Conservation (phyloP, 2,888 invertebrate genomes). For the Rapana venosa region DNA sequence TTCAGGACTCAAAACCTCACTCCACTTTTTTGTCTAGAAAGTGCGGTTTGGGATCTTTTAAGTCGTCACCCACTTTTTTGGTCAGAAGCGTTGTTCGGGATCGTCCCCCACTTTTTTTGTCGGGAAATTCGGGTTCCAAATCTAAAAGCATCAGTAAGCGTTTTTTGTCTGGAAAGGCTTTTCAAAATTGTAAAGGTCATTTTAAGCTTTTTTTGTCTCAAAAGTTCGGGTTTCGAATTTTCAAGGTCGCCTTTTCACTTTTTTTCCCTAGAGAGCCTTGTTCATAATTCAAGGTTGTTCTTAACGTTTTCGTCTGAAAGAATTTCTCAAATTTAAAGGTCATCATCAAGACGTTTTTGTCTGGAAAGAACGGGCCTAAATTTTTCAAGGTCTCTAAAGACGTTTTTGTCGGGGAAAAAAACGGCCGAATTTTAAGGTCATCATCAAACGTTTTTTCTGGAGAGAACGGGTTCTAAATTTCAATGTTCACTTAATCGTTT, state of each 20-base stretch:
- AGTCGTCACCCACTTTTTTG: neutral
- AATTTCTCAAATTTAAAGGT: neutral
- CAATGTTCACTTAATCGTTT: neutral
- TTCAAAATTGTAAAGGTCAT: neutral
- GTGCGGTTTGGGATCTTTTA: neutral
- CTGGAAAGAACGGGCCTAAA: neutral
- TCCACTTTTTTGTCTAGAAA: slow-evolving; percentile 9
- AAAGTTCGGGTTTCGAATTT: no score
- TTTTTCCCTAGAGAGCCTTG: neutral
- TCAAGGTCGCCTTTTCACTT: neutral
- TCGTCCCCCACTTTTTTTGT: neutral
- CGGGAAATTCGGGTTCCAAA: neutral
- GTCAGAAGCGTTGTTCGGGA: neutral
- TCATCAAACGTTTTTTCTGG: neutral
- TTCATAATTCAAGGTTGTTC: neutral
- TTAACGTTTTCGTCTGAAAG: neutral
- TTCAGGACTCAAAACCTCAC: neutral
- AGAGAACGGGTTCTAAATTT: neutral
- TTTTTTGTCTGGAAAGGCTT: neutral
- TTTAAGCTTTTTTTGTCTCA: neutral
- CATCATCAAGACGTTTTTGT: neutral
- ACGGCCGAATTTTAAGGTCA: neutral
- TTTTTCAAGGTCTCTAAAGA: neutral
- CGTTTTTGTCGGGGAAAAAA: neutral
- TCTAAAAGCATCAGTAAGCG: neutral